Conservation (phyloP, 2,888 invertebrate species). For the Lasius fuliginosus region DNA sequence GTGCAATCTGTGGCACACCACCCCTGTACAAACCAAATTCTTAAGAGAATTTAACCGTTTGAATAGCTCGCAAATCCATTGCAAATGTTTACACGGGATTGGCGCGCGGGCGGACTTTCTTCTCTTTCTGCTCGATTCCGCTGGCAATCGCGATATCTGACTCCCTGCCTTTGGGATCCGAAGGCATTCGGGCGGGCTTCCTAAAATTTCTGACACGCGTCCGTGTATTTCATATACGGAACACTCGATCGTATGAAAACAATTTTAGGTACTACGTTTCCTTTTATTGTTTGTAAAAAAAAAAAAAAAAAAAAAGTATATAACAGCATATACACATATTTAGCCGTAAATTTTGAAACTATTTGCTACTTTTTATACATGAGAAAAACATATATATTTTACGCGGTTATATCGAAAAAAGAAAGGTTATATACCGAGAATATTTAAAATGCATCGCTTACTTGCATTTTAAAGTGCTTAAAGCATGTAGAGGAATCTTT, state of each 20-base stretch:
- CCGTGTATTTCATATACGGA: neutral
- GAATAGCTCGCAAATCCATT: slow-evolving; percentile 85
- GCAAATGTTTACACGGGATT: slow-evolving; percentile 87
- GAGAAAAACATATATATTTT: neutral
- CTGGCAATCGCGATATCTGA: slow-evolving; percentile 65
- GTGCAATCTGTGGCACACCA: slow-evolving; percentile 77
- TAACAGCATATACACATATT: neutral
- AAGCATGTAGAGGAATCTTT: slow-evolving; percentile 32
- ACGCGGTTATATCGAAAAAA: neutral
- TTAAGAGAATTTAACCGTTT: slow-evolving; percentile 87
- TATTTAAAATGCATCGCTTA: neutral
- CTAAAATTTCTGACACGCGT: slow-evolving; percentile 49
- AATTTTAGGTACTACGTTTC: slow-evolving; percentile 15
- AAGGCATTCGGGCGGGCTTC: slow-evolving; percentile 50
- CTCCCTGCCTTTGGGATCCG: slow-evolving; percentile 60
- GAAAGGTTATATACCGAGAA: neutral
- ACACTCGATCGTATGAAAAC: slow-evolving; percentile 2
- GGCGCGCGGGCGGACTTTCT: slow-evolving; percentile 78
- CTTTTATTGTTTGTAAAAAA: neutral
- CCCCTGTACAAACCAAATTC: slow-evolving; percentile 86
- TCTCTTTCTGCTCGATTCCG: slow-evolving; percentile 58
- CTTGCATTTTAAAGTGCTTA: neutral
- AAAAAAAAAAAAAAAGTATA: neutral
- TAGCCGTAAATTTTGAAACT: neutral
- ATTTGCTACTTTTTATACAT: neutral